Evolutionary conservation across 53 echinoderm and acorn worm species (phyloP).

Genomic region (Mesocentrotus franciscanus): DNA sequence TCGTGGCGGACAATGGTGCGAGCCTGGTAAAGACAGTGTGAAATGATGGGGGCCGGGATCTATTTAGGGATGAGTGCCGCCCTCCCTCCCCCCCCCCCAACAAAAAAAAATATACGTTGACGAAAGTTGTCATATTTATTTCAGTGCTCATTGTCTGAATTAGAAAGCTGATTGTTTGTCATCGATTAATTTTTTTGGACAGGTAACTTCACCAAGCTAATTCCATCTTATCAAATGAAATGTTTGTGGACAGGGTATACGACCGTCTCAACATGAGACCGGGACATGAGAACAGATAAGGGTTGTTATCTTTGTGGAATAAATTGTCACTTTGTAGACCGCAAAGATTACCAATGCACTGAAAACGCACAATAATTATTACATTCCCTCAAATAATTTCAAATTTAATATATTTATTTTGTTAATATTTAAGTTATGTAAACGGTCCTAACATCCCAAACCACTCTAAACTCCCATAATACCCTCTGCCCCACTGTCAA

Average conservation of each 20-base stretch:
- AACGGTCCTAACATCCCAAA: background rate
- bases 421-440: no score
- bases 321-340: no score
- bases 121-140: no score
- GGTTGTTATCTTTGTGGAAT: no score
- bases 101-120: no score
- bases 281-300: no score
- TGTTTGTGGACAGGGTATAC: background rate
- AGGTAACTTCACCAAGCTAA: background rate
- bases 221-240: background rate
- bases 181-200: background rate
- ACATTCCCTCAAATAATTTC: background rate
- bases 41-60: background rate
- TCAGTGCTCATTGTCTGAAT: no score
- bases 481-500: background rate
- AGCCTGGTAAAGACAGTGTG: background rate
- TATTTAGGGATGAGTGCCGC: background rate
- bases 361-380: background rate
- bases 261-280: no score
- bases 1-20: background rate
- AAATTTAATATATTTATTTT: background rate
- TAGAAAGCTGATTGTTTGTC: background rate
- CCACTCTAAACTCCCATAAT: background rate
- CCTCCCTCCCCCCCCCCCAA: background rate
- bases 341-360: no score